Evolutionary conservation across 2,113 vertebrate genomes (phyloP).

Genomic region (Seriola rivoliana): DNA sequence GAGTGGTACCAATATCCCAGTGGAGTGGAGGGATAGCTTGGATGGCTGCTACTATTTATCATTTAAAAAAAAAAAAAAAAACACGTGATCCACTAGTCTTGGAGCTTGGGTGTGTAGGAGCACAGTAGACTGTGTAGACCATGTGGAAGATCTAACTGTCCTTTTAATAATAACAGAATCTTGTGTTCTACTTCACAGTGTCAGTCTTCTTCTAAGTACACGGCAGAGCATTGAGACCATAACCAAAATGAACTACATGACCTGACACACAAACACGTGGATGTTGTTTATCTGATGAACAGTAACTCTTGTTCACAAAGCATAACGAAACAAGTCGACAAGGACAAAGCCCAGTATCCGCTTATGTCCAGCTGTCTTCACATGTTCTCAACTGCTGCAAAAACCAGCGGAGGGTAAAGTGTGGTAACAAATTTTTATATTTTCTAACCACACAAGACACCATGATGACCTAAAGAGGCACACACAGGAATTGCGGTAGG

Average conservation of each 20-base stretch:
- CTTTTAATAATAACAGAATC: too few species aligned
- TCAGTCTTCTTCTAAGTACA: neutral
- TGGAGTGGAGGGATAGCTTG: conserved; percentile 12
- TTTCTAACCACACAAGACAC: neutral
- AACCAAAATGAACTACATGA: neutral
- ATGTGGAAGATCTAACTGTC: neutral
- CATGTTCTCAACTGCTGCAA: neutral
- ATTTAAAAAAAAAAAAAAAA: neutral
- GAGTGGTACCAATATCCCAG: conserved; percentile 39
- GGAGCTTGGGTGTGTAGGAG: neutral
- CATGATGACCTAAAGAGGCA: neutral
- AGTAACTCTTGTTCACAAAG: neutral
- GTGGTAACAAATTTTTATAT: neutral
- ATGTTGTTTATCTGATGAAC: neutral
- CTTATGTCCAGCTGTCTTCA: neutral
- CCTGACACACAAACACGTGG: too few species aligned
- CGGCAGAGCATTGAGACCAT: neutral
- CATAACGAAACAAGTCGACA: neutral
- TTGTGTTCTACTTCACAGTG: neutral
- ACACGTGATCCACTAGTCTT: neutral
- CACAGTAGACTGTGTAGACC: too few species aligned
- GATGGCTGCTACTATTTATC: conserved; percentile 1
- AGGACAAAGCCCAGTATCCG: neutral
- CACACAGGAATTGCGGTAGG: neutral
- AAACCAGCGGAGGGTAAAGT: neutral